Percentiles rank a stretch among this genome's conserved stretches.
These are phyloP conservation scores for Platysteira castanea DNA, from an alignment of 2,113 vertebrate species.

Conservation along the genomic window DNA sequence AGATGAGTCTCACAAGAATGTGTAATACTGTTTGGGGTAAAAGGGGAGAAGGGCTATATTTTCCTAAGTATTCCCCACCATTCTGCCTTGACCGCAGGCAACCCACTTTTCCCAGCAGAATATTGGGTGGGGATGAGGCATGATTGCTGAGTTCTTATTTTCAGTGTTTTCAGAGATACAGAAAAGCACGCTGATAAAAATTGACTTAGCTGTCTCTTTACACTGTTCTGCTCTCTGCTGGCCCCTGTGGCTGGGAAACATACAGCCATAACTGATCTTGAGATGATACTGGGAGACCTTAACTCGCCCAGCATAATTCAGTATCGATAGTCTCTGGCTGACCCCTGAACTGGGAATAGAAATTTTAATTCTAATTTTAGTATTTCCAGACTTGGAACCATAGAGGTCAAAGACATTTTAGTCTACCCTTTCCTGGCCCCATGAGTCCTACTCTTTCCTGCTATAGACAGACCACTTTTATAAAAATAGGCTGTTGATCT, in stretches of 20 bases:
- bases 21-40: background rate
- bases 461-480: background rate
- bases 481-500: background rate
- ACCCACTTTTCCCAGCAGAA: background rate
- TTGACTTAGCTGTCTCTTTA: background rate
- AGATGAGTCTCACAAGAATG: accelerated
- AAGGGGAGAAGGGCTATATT: background rate
- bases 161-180: background rate
- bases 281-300: background rate
- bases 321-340: background rate
- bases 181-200: background rate
- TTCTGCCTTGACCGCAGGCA: background rate
- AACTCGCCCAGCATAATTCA: background rate
- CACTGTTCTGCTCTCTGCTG: background rate
- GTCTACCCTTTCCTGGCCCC: background rate
- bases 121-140: background rate
- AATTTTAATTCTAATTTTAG: background rate
- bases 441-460: background rate
- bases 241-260: background rate
- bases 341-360: background rate
- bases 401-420: background rate
- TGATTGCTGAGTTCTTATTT: background rate
- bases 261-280: background rate
- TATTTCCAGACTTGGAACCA: background rate
- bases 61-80: background rate